Evolutionary conservation across 2,113 vertebrate species (phyloP), one percentile per base, ranked within the genome.

Genomic region (Tetrao urogallus): DNA sequence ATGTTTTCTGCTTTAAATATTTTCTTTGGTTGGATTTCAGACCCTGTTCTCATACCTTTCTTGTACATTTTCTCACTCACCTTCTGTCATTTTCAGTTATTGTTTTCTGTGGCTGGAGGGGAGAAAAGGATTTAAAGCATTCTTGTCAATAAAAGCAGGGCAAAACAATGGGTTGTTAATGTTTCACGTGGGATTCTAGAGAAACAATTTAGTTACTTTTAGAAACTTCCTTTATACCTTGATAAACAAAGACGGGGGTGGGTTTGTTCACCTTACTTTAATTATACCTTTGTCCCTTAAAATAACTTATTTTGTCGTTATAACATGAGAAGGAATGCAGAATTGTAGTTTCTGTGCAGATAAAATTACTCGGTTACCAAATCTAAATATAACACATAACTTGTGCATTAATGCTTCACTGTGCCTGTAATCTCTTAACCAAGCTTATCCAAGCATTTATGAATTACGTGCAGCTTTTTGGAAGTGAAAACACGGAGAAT

Each of bases 201-300:
- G 90, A 91, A 94, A 87, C 84, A 92, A 89, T 95, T 76, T 88
- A 92, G 89, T 91, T 95, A 86, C 73, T 86, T 96, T 91, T 94
- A 86, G 91, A 90, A 93, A 94, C 95, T 97, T 97, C 92, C 89
- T 92, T 97, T 94, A 75, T 92, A 94, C 86, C 80, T 93, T 83
- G 52, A 69, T 94, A 97, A 95, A 95, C 93, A 96, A 94, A 91
- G 73, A 74, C 88, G 74, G 43, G 87, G 72, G 72, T 95, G 89
- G 60, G 75, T 93, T 95, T 93, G 87, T 95, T 85, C 91, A 94
- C 80, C 79, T 91, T 95, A 43, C 80, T 93, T 83, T 92, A 85
- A 88, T 91, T 94, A 61, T 92, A 85, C 66, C 86, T 93, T 92
- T 85, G 91, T 93, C 20, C 36, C 78, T 88, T 86, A 94, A 93